phyloP scores from a whole-genome alignment of 1,140 invertebrate species.

The Cotesia glomerata region DNA sequence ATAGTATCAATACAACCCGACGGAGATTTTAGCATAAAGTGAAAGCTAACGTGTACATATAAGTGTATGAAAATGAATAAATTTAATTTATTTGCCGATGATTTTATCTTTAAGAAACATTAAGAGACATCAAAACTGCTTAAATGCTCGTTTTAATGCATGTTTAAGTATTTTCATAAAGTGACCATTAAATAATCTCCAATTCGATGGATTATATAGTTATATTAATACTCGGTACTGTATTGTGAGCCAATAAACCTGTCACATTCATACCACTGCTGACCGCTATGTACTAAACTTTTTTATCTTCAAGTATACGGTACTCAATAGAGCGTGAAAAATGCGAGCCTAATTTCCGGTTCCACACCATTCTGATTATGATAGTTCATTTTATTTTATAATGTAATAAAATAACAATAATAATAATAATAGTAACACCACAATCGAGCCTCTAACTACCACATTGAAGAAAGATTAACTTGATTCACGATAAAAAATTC shows the following conservation, averaged over 20 bases:
- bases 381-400: neutral
- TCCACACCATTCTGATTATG: neutral
- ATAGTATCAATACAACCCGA: neutral
- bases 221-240: neutral
- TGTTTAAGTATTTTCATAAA: constrained; percentile 18
- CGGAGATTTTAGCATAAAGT: constrained; percentile 8
- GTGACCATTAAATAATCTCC: constrained; percentile 10
- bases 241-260: constrained; percentile 20
- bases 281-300: constrained; percentile 13
- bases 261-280: constrained; percentile 20
- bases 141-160: constrained; percentile 14
- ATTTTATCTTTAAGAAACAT: constrained; percentile 10
- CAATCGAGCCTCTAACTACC: too few species aligned
- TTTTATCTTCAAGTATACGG: constrained; percentile 18
- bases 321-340: constrained; percentile 24
- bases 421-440: neutral
- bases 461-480: too few species aligned
- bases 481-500: too few species aligned
- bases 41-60: neutral
- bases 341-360: constrained; percentile 25
- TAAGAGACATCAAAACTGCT: constrained; percentile 13
- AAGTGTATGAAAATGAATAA: neutral
- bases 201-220: neutral
- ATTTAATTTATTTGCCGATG: neutral
- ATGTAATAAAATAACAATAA: neutral